Evolutionary conservation across 1,140 invertebrate genomes (phyloP), one percentile per base, ranked within the genome.

Genomic region (Globodera ellingtonae): DNA sequence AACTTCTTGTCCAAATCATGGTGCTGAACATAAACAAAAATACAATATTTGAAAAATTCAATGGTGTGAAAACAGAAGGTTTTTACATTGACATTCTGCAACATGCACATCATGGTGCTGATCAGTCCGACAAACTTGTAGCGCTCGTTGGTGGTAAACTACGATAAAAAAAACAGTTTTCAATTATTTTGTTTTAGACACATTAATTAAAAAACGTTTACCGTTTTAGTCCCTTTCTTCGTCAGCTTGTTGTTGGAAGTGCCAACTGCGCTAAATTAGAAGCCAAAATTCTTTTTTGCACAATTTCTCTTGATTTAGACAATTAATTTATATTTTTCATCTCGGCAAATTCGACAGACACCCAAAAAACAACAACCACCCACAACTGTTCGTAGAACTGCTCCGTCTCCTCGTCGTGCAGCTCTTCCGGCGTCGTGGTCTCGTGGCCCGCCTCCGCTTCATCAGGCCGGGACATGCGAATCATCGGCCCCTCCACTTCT

Each of bases 321-420:
- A 35, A 35, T 35, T 35, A 35, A 35, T 35, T 35, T 35, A 35
- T 52, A 52, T 52, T 52, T 9, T 52, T 52, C 50, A 9, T 52
- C 7, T 5, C 4, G 4, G 10, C 7, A 52, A 52, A 52, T 7
- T 52, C 7, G 48, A 10, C 48, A n/a, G n/a, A 50, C 10, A 52
- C 50, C 4, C 50, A 52, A 52, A 7, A 52, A 7, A n/a, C n/a
- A 7, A 52, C 0, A 6, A 50, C 48, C 5, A 2, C 56, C 13
- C 15, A 62, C 56, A 62, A 62, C 18, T 62, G 10, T 18, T 62
- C 13, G 56, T 62, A 62, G 56, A 62, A 62, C 56, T 62, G 10
- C 56, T 62, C 56, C 56, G 56, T 62, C 56, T 62, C 56, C 56
- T 62, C 56, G 56, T 62, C 56, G 13, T 62, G 56, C 56, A 62